Evolutionary conservation across 2,888 invertebrate species (phyloP).

Genomic region (Athalia rosae): DNA sequence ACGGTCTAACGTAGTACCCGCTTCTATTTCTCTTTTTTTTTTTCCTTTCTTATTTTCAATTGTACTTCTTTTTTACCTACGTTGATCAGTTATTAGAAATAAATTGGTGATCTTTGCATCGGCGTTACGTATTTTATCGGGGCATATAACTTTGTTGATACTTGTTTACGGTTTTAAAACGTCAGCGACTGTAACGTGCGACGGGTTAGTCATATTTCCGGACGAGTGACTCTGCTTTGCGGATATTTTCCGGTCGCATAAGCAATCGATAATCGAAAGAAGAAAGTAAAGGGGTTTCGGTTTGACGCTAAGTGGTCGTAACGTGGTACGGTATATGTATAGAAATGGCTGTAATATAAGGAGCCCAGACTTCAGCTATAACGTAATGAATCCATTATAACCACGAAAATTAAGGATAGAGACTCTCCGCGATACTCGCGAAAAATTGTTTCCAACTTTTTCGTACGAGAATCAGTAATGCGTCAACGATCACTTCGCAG

Average conservation of each 20-base stretch:
- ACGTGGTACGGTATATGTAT: slow-evolving; percentile 6
- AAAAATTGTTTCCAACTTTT: no score
- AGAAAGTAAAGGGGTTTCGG: slow-evolving; percentile 9
- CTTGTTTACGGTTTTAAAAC: neutral
- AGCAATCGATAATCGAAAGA: slow-evolving; percentile 40
- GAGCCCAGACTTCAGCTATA: neutral
- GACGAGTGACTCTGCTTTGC: slow-evolving; percentile 22
- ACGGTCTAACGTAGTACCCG: no score
- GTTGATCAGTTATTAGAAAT: no score
- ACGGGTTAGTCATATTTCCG: slow-evolving; percentile 28
- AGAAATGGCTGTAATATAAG: neutral
- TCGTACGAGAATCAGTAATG: no score
- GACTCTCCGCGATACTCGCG: no score
- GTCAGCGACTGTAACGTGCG: neutral
- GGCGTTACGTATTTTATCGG: no score
- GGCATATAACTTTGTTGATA: neutral
- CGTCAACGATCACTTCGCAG: no score
- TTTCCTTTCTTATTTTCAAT: no score
- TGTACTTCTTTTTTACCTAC: no score
- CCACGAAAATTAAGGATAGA: no score
- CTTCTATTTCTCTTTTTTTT: no score
- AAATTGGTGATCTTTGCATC: no score
- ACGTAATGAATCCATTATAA: slow-evolving; percentile 30
- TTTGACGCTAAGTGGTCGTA: slow-evolving; percentile 36
- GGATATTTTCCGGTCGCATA: slow-evolving; percentile 38